These are phyloP conservation scores for Microcaecilia unicolor DNA, from an alignment of 2,797 vertebrate species.

Conservation along the genomic window DNA sequence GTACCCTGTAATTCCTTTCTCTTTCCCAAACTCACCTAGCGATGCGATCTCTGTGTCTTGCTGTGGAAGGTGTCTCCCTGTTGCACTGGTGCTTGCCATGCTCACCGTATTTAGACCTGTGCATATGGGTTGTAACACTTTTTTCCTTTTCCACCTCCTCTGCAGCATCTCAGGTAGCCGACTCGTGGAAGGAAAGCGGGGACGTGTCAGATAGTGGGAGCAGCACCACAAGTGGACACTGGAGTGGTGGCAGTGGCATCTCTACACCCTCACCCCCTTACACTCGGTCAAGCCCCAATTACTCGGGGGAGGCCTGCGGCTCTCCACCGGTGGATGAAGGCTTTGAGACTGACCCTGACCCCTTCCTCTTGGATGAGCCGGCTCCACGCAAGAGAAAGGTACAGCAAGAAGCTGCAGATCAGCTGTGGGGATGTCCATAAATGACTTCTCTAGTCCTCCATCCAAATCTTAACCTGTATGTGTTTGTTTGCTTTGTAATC, in stretches of 20 bases:
- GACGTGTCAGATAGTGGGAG: slow-evolving; percentile 84
- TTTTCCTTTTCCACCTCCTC: neutral
- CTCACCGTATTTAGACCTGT: neutral
- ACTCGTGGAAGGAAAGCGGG: slow-evolving; percentile 74
- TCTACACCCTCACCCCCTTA: slow-evolving; percentile 74
- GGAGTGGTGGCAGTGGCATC: slow-evolving; percentile 77
- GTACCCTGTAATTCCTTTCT: too few species aligned
- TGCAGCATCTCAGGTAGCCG: slow-evolving; percentile 28
- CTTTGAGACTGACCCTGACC: slow-evolving; percentile 71
- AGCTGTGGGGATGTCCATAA: neutral
- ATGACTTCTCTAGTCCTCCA: too few species aligned
- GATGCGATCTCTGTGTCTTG: too few species aligned
- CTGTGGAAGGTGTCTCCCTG: too few species aligned
- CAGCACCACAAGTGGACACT: slow-evolving; percentile 86
- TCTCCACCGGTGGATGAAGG: slow-evolving; percentile 62
- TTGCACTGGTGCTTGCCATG: too few species aligned
- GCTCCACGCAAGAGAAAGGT: slow-evolving; percentile 80
- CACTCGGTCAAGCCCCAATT: slow-evolving; percentile 66
- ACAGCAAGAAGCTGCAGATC: neutral
- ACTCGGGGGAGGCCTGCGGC: slow-evolving; percentile 39
- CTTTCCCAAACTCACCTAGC: too few species aligned
- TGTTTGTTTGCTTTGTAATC: too few species aligned
- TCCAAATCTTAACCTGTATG: too few species aligned
- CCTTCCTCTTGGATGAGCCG: slow-evolving; percentile 68
- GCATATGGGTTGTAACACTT: too few species aligned